phyloP scores from a whole-genome alignment of 2,888 invertebrate species.

The Ormyrus thymus region DNA sequence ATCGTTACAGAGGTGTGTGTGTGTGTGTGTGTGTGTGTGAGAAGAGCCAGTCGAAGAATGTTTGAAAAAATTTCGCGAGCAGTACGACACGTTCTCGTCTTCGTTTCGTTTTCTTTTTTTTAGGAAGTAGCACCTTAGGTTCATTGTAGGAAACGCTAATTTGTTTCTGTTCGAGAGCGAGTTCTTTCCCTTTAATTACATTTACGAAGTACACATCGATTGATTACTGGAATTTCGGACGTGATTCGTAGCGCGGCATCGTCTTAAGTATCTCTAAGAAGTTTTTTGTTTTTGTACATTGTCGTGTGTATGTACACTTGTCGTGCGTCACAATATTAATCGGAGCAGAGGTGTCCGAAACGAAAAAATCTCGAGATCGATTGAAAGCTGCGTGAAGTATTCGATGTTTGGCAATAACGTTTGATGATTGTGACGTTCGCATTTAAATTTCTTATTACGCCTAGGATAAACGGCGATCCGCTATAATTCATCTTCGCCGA shows the following conservation, averaged over 20 bases:
- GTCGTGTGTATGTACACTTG: slow-evolving; percentile 25
- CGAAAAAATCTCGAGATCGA: slow-evolving; percentile 44
- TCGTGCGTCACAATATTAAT: neutral
- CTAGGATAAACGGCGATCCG: slow-evolving; percentile 11
- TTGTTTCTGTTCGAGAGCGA: neutral
- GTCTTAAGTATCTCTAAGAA: neutral
- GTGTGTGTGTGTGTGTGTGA: neutral
- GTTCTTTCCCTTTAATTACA: slow-evolving; percentile 1
- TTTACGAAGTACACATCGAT: neutral
- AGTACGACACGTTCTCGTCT: too few species aligned
- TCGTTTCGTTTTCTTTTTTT: neutral
- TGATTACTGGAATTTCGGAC: slow-evolving; percentile 9
- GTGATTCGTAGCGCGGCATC: slow-evolving; percentile 6
- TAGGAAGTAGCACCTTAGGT: slow-evolving; percentile 21
- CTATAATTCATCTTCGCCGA: neutral
- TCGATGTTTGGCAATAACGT: slow-evolving; percentile 38
- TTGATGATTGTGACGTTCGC: slow-evolving; percentile 56
- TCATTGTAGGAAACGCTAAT: slow-evolving; percentile 19
- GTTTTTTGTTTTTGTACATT: neutral
- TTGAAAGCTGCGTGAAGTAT: slow-evolving; percentile 39
- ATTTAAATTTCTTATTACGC: neutral
- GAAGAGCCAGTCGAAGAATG: slow-evolving; percentile 28
- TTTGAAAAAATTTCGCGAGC: neutral
- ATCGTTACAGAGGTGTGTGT: neutral
- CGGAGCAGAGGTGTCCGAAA: slow-evolving; percentile 5